Evolutionary conservation across 2,797 vertebrate species (phyloP).

Genomic region (Semaprochilodus insignis): DNA sequence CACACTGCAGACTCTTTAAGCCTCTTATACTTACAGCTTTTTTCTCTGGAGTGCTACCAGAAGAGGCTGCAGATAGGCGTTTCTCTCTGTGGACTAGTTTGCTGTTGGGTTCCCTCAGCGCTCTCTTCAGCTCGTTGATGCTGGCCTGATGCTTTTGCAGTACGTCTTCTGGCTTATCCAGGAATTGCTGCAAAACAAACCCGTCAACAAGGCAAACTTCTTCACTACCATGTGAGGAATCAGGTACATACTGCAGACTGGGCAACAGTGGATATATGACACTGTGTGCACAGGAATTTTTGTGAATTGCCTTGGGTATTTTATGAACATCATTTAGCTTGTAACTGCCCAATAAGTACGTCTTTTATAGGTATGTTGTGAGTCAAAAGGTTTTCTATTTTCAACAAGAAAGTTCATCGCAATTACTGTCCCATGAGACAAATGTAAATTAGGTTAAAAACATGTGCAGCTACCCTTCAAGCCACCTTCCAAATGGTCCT

Average conservation of each 20-base stretch:
- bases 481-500: background rate
- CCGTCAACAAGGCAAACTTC: conserved; percentile 38
- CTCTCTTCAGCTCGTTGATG: conserved; percentile 98
- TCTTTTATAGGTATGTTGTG: too few species aligned
- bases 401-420: too few species aligned
- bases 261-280: background rate
- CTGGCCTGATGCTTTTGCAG: conserved; percentile 98
- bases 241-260: background rate
- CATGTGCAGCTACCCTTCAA: background rate
- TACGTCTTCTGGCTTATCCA: conserved; percentile 97
- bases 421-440: background rate
- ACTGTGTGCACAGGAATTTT: background rate
- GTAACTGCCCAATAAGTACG: background rate
- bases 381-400: too few species aligned
- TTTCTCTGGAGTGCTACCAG: conserved; percentile 90
- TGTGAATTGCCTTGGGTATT: background rate
- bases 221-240: conserved; percentile 4
- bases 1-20: background rate
- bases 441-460: background rate
- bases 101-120: conserved; percentile 95
- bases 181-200: conserved; percentile 82
- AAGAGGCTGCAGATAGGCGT: conserved; percentile 86
- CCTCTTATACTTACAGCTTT: conserved; percentile 75
- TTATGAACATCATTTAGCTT: background rate
- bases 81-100: conserved; percentile 93